Evolutionary conservation across 2,888 invertebrate genomes (phyloP).

Genomic region (Pegoplata infirma): DNA sequence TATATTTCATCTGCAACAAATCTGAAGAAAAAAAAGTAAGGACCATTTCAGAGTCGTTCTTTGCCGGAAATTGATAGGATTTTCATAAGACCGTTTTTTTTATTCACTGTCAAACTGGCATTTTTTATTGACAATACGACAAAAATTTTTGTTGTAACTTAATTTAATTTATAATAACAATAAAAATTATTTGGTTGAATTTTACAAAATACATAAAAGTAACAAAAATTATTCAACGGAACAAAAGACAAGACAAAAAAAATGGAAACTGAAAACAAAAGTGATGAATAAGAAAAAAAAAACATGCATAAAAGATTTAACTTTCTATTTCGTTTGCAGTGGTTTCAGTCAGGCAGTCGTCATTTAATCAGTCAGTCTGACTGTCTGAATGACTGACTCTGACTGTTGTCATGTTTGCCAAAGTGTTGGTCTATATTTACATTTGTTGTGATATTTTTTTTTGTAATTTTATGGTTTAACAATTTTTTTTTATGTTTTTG

Average conservation of each 20-base stretch:
- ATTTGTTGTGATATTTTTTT: background rate
- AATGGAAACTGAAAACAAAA: slow-evolving; percentile 35
- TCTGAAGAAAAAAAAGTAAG: too few relatives aligned
- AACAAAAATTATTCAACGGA: slow-evolving; percentile 55
- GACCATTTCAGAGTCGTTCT: too few relatives aligned
- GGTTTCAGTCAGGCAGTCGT: background rate
- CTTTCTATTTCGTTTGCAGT: slow-evolving; percentile 59
- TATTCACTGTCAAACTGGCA: too few relatives aligned
- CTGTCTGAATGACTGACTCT: too few relatives aligned
- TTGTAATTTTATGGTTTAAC: slow-evolving; percentile 23
- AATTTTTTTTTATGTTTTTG: background rate
- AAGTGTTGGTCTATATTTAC: background rate
- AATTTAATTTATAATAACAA: background rate
- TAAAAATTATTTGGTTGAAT: background rate
- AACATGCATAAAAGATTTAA: slow-evolving; percentile 30
- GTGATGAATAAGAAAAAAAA: slow-evolving; percentile 31
- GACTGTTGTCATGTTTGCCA: background rate
- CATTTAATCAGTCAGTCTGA: background rate
- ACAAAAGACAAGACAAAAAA: slow-evolving; percentile 49
- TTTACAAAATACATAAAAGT: background rate
- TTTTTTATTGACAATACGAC: too few relatives aligned
- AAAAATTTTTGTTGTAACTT: background rate
- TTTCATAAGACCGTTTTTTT: too few relatives aligned
- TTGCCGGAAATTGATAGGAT: too few relatives aligned
- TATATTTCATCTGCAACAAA: too few relatives aligned